Base-by-base conservation (phyloP, 2,113 vertebrate species). In the Plectropomus leopardus region DNA sequence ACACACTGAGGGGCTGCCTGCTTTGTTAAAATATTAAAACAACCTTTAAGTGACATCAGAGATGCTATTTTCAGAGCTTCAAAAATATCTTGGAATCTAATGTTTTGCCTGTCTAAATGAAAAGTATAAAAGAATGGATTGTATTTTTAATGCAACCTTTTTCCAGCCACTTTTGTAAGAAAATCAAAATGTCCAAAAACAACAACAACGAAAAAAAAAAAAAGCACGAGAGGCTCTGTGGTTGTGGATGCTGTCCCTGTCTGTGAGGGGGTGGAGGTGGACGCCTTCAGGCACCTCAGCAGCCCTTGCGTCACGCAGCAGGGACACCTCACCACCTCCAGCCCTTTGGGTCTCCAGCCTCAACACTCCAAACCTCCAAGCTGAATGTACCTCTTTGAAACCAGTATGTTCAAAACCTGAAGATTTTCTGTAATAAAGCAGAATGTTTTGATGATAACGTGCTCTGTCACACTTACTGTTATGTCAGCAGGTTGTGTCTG, bases 301-400 rank as follows among this genome's bases (percentile, higher is more conserved):
- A 69, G 64, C 51, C 32, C 81, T 58, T 45, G 67, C 36, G 16
- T 79, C 72, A 32, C 13, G 57, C 42, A 57, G 83, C 73, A 69
- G 88, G 81, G 78, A 72, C 80, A 60, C 66, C 63, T 54, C 61
- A 70, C 80, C 82, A 66, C 82, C 85, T 90, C 76, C 60, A 83
- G 72, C 65, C 85, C 84, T 83, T 70, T 63, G 72, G 85, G 86
- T 66, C 84, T 88, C 90, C 86, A 76, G 88, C 92, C 86, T 91
- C 85, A 84, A 82, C 87, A 84, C 92, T 91, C 82, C 73, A 59
- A 87, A 93, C 86, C 91, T 92, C 92, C 55, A 79, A 93, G 90
- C 83, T 94, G 95, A 95, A 95, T 96, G 95, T 95, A 96, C 92
- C 92, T 92, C 91, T 95, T 94, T 90, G 85, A 90, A 89, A 92